Conservation (phyloP, 2,888 invertebrate genomes). For the Ichneumon xanthorius region DNA sequence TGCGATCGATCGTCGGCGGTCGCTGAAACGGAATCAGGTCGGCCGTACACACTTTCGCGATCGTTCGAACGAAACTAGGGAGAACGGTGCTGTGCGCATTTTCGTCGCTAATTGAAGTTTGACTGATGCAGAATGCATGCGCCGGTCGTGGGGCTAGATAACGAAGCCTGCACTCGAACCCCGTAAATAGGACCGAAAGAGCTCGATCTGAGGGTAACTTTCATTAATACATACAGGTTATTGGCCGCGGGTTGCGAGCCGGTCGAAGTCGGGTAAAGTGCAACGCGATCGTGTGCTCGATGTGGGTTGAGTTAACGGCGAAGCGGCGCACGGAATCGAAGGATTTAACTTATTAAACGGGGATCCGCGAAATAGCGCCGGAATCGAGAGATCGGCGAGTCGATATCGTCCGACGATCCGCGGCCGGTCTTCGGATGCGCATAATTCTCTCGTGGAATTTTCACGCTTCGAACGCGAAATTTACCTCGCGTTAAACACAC, state of each 20-base stretch:
- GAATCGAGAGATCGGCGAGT: conserved; percentile 14
- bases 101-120: background rate
- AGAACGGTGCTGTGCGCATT: background rate
- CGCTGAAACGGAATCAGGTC: conserved; percentile 41
- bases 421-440: background rate
- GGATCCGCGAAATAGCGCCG: background rate
- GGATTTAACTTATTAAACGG: conserved; percentile 56
- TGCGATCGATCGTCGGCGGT: conserved; percentile 13
- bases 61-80: background rate
- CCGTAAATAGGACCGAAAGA: conserved; percentile 2
- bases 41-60: background rate
- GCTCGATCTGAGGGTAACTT: background rate
- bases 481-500: conserved; percentile 41
- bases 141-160: background rate
- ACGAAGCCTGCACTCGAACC: conserved; percentile 14
- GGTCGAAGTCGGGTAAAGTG: conserved; percentile 7
- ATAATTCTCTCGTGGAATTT: background rate
- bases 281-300: background rate
- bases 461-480: conserved; percentile 2
- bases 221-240: conserved; percentile 18
- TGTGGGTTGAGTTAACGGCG: background rate
- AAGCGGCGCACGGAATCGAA: background rate
- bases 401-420: conserved; percentile 12
- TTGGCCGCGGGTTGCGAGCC: background rate
- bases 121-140: background rate